A percentile compares a stretch with the other conserved stretches of the same genome.
phyloP scores from a whole-genome alignment of 2,797 vertebrate species.

The Percopsis omiscomaycus region DNA sequence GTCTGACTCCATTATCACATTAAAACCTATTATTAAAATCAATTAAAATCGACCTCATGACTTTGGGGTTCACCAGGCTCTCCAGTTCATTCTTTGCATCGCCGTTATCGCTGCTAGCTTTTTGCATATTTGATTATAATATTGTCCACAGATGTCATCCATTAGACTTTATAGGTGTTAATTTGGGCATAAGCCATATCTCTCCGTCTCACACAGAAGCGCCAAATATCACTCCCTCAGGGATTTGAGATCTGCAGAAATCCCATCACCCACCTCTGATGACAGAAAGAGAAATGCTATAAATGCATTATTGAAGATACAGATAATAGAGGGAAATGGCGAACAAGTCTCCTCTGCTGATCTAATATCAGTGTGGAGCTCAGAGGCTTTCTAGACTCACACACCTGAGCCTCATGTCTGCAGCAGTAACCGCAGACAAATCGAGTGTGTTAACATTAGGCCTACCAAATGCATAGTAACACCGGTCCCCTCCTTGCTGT shows the following conservation, averaged over 20 bases:
- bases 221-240: neutral
- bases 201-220: neutral
- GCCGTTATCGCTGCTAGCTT: neutral
- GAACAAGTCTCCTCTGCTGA: conserved; percentile 34
- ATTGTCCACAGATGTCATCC: neutral
- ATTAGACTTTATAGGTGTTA: neutral
- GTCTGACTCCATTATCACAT: conserved; percentile 51
- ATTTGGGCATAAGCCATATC: neutral
- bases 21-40: conserved; percentile 50
- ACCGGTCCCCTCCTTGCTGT: neutral
- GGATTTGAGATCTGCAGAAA: neutral
- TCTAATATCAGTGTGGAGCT: conserved; percentile 46
- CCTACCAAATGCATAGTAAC: conserved; percentile 13
- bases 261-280: conserved; percentile 12
- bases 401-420: conserved; percentile 45
- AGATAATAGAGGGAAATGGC: conserved; percentile 46
- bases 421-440: conserved; percentile 42
- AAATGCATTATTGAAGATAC: conserved; percentile 52
- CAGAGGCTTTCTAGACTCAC: conserved; percentile 18
- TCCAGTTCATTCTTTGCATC: neutral
- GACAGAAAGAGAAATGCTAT: conserved; percentile 8
- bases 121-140: neutral
- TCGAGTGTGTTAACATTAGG: conserved; percentile 34
- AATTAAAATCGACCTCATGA: conserved; percentile 23
- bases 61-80: conserved; percentile 5